Conservation (phyloP, 2,888 invertebrate species). For the Harpalus rufipes region DNA sequence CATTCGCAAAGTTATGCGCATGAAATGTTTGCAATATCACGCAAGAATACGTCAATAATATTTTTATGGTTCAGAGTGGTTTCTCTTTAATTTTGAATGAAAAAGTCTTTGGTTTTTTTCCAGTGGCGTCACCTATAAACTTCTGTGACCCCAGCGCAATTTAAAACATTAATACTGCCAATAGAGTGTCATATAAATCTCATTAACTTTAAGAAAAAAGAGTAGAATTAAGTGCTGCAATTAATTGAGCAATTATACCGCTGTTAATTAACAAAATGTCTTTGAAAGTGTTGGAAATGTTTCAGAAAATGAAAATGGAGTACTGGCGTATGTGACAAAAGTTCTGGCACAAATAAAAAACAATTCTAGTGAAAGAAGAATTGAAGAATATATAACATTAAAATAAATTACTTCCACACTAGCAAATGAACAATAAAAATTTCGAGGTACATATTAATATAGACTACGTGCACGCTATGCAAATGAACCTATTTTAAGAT, state of each 20-base stretch:
- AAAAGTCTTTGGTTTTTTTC: not conserved
- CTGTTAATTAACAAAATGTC: slow-evolving; percentile 57
- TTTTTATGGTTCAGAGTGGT: not conserved
- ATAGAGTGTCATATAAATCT: slow-evolving; percentile 64
- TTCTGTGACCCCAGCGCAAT: slow-evolving; percentile 20
- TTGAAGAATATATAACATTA: too few relatives aligned
- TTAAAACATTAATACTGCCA: slow-evolving; percentile 54
- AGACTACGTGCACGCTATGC: too few relatives aligned
- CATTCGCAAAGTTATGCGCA: slow-evolving; percentile 10
- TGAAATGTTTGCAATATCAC: slow-evolving; percentile 8
- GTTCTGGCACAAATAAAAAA: too few relatives aligned
- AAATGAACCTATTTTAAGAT: too few relatives aligned
- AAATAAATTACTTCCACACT: too few relatives aligned
- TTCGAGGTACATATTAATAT: too few relatives aligned
- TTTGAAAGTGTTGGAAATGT: slow-evolving; percentile 4
- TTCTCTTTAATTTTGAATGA: not conserved
- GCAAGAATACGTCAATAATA: not conserved
- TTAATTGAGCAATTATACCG: slow-evolving; percentile 64
- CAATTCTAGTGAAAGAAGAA: too few relatives aligned
- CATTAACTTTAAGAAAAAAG: slow-evolving; percentile 64
- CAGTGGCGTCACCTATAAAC: slow-evolving; percentile 36
- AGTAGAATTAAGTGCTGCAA: slow-evolving; percentile 57
- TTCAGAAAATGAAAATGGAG: slow-evolving; percentile 8
- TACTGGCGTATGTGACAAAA: too few relatives aligned
- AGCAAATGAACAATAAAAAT: too few relatives aligned